phyloP scores from a whole-genome alignment of 2,797 vertebrate genomes.

The Periparus ater region DNA sequence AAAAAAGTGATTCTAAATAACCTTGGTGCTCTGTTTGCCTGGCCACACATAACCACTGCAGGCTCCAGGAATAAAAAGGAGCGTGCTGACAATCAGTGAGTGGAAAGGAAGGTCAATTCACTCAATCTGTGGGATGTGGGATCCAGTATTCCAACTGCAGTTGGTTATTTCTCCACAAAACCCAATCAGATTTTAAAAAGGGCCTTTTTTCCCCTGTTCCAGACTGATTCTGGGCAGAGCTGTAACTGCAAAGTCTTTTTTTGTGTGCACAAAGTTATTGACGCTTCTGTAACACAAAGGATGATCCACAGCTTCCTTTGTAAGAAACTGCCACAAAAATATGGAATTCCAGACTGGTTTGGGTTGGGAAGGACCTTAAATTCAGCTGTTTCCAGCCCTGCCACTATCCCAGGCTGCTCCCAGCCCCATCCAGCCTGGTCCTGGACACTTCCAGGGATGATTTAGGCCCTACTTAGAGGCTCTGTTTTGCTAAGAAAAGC shows the following conservation, averaged over 20 bases:
- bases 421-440: background rate
- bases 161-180: background rate
- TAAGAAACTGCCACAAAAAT: background rate
- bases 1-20: background rate
- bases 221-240: background rate
- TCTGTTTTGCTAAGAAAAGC: background rate
- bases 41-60: background rate
- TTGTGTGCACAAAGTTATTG: background rate
- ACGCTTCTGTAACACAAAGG: background rate
- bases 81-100: background rate
- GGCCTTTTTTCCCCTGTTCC: rapidly evolving
- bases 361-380: background rate
- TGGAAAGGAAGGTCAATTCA: background rate
- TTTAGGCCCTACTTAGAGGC: background rate
- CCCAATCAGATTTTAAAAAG: rapidly evolving
- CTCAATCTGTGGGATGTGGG: background rate
- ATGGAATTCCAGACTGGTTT: background rate
- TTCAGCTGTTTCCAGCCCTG: background rate
- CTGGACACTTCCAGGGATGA: background rate
- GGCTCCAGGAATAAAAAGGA: background rate
- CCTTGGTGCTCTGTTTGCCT: background rate
- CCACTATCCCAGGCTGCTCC: background rate
- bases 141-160: background rate
- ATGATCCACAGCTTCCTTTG: background rate
- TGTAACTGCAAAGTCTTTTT: background rate